Base-by-base conservation (phyloP, 2,888 invertebrate species). In the Spodoptera picta region DNA sequence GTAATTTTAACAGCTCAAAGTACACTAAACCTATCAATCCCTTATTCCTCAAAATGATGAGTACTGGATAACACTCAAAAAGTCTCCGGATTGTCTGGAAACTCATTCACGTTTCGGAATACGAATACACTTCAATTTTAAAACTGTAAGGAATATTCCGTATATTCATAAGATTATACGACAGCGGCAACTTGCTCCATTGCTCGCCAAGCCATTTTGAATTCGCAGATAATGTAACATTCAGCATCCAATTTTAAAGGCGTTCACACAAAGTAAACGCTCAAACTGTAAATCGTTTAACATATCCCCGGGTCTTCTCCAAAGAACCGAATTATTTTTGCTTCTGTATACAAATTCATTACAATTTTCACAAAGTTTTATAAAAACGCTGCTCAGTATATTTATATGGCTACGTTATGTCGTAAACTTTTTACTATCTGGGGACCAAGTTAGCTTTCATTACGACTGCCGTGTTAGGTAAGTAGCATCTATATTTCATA, bases 371-470 rank as follows among this genome's bases (percentile, higher is more conserved):
- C 54, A 60, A 72, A 79, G 46, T 79, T 79, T 71, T 73, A 54
- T 60, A 69, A 74, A 68, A 74, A 68, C 50, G 43, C 61, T 46
- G 55, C 46, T 47, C 56, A 65, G 65, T 76, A 64, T 72, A 73
- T 69, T 69, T 79, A 73, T 61, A 72, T 68, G 67, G 53, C 68
- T 71, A 74, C 71, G 73, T 69, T 63, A 60, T 58, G 59, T 76
- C 77, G 61, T 77, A 77, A 77, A 79, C 65, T 71, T 77, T 77
- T 77, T 79, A 77, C 65, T 77, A 79, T 74, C 77, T 60, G 56
- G 77, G 66, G 80, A 77, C 77, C 60, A 77, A 77, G 68, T 74
- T 60, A 62, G 65, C 74, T 68, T 74, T 65, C 75, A 71, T 80
- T 72, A 79, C 65, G 68, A 65, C 60, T 58, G 62, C 63, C 45